phyloP scores from a whole-genome alignment of 2,888 invertebrate genomes.

The Laspeyria flexula region DNA sequence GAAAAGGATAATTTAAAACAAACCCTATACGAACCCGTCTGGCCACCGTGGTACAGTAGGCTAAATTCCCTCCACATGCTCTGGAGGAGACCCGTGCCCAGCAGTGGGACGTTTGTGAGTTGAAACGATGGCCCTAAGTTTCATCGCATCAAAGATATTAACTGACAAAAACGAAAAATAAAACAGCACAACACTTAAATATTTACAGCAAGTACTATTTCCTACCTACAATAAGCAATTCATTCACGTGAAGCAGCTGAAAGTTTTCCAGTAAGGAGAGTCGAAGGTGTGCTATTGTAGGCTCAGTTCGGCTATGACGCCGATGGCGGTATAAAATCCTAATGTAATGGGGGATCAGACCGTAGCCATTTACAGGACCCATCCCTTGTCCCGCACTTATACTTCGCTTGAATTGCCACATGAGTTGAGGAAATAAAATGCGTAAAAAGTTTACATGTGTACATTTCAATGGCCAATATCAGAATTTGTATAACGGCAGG shows the following conservation, averaged over 20 bases:
- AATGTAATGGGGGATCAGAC: slow-evolving; percentile 7
- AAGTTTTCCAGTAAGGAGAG: neutral
- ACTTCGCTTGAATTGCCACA: neutral
- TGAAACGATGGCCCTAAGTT: too few species aligned
- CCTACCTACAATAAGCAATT: too few species aligned
- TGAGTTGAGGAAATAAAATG: neutral
- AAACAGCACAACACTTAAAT: too few species aligned
- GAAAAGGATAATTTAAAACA: too few species aligned
- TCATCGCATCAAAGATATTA: too few species aligned
- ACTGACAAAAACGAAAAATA: too few species aligned
- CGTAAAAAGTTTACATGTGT: neutral
- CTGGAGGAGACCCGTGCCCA: too few species aligned
- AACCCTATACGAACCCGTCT: too few species aligned
- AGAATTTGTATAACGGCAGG: neutral
- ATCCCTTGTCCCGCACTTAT: slow-evolving; percentile 1
- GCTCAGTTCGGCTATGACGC: slow-evolving; percentile 3
- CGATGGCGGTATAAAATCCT: slow-evolving; percentile 8
- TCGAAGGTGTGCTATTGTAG: neutral
- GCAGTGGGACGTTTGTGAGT: too few species aligned
- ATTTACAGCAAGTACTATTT: too few species aligned
- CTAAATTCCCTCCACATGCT: too few species aligned
- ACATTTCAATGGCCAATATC: neutral
- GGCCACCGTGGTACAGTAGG: too few species aligned
- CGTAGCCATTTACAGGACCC: neutral
- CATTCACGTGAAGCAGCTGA: neutral